Evolutionary conservation across 2,797 vertebrate species (phyloP).

Genomic region (Gallinago stenura): DNA sequence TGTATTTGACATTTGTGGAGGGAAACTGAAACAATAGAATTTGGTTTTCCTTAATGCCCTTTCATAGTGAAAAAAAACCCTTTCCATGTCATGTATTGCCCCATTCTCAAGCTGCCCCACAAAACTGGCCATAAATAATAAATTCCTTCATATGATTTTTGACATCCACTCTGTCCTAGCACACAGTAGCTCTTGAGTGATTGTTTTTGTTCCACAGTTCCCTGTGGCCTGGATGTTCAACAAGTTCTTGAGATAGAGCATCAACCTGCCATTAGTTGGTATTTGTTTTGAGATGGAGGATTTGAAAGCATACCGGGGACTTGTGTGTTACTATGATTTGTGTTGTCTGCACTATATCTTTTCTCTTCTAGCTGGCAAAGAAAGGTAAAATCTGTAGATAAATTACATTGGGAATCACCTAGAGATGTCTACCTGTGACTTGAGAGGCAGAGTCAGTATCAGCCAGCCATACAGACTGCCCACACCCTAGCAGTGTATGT

Average conservation of each 20-base stretch:
- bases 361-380: neutral
- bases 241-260: neutral
- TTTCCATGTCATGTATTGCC: neutral
- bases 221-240: neutral
- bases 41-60: neutral
- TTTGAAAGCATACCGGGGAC: neutral
- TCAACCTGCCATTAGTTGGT: neutral
- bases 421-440: neutral
- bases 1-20: neutral
- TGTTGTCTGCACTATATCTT: neutral
- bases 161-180: neutral
- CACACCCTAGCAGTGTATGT: neutral
- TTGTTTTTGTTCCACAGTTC: neutral
- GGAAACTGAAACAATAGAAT: neutral
- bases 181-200: neutral
- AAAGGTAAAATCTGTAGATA: neutral
- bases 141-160: neutral
- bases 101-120: neutral
- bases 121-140: neutral
- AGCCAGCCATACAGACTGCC: neutral
- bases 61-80: neutral
- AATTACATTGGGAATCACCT: neutral
- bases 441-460: neutral
- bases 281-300: neutral
- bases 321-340: neutral